Evolutionary conservation across 1,140 invertebrate genomes (phyloP).

Genomic region (Camponotus vicinus): DNA sequence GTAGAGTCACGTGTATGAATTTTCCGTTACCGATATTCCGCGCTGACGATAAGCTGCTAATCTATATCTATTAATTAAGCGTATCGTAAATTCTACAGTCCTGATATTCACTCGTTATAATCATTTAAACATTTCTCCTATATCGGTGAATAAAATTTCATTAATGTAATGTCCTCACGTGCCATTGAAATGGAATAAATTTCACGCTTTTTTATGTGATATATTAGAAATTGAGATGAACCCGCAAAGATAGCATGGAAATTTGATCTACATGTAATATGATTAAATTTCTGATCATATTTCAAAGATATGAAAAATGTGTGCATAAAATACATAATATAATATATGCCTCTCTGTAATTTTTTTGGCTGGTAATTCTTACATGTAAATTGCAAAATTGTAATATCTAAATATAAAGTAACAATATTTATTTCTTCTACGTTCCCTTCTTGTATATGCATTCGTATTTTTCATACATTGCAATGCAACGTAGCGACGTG

Average conservation of each 20-base stretch:
- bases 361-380: not conserved
- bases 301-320: not conserved
- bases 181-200: not conserved
- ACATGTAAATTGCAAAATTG: constrained; percentile 16
- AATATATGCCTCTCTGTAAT: not conserved
- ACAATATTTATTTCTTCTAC: constrained; percentile 39
- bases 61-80: not conserved
- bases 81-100: not conserved
- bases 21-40: not conserved
- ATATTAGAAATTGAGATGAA: constrained; percentile 8
- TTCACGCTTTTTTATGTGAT: not conserved
- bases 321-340: not conserved
- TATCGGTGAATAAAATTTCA: not conserved
- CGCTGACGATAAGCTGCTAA: not conserved
- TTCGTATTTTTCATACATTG: constrained; percentile 29
- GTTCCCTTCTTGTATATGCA: not conserved
- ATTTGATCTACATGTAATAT: constrained; percentile 6
- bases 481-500: constrained; percentile 35
- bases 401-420: not conserved
- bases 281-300: constrained; percentile 28
- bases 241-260: not conserved
- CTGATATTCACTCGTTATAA: not conserved
- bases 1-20: not conserved
- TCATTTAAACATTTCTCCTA: not conserved
- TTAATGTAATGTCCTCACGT: not conserved